Base-by-base conservation (phyloP, 2,797 vertebrate species). In the Poecile montanus region DNA sequence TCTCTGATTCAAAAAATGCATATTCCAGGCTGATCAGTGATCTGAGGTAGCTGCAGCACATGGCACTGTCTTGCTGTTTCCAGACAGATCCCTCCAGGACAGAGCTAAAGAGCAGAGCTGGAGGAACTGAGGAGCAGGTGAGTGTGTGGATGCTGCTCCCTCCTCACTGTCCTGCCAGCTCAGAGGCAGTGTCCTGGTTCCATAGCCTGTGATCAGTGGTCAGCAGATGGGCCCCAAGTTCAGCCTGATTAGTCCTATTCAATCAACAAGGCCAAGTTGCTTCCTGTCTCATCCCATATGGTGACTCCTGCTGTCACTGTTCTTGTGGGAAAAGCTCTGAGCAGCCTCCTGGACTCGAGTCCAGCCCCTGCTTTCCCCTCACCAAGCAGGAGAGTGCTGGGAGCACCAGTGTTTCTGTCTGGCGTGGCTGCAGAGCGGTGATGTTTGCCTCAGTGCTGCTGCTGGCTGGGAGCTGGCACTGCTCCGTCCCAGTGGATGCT, bases 211-310 rank as follows among this genome's bases (percentile, higher is more conserved):
- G 78, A 68, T 88, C 42, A 2, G 75, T 11, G 67, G 45, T 77
- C 89, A 80, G 84, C 94, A 94, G 93, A 96, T 91, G 94, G 96
- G 76, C 45, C 74, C 63, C 57, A 40, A 54, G 63, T 82, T 93
- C 84, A 78, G 73, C 63, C 91, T 77, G 77, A 91, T 91, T 56
- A 89, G 83, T 44, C 72, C 91, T 66, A 25, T 79, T 95, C 72
- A 79, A 16, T 93, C 90, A 88, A 32, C 76, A 73, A 53, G 51
- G 80, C 86, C 72, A 57, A 84, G 89, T 96, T 93, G 80, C 54
- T 82, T 73, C 30, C 0, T 58, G 73, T 87, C 81, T 94, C 72
- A 51, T 88, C 56, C 96, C 96, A 96, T 96, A 95, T 88, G 94
- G 91, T 81, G 44, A 81, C 40, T 95, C 92, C 95, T 94, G 91